Evolutionary conservation across 2,113 vertebrate genomes (phyloP).

Genomic region (Thalassoma bifasciatum): DNA sequence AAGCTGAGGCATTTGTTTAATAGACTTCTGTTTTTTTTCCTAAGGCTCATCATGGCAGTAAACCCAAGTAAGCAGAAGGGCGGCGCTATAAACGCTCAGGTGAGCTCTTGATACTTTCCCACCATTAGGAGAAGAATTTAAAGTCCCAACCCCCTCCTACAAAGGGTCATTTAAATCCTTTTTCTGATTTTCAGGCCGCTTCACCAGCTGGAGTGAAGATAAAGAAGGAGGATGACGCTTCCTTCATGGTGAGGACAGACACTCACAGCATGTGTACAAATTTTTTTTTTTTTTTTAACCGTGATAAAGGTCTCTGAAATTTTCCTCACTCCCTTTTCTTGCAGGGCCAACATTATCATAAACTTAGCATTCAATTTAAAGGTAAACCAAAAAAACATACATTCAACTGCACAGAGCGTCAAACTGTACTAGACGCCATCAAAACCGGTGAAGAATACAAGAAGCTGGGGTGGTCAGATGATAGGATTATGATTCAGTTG

Average conservation of each 20-base stretch:
- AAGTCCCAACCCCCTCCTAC: neutral
- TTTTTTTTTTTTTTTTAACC: neutral
- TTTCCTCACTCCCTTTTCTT: neutral
- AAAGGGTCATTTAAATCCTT: no score
- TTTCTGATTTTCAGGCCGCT: neutral
- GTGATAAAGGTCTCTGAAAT: neutral
- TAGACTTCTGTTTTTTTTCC: neutral
- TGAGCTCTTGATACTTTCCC: neutral
- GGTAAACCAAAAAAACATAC: fast-evolving
- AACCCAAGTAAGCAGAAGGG: neutral
- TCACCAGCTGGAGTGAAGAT: fast-evolving
- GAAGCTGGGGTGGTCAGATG: neutral
- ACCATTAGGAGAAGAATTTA: no score
- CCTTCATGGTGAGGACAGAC: neutral
- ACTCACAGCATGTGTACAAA: no score
- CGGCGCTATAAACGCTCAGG: neutral
- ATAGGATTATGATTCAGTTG: slow-evolving; percentile 18
- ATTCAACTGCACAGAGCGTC: neutral
- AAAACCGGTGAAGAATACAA: fast-evolving
- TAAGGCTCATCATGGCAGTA: neutral
- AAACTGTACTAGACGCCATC: slow-evolving; percentile 34
- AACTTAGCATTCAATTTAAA: fast-evolving
- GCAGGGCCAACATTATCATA: neutral
- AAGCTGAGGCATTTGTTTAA: no score
- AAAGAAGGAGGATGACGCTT: neutral